Conservation (phyloP, 2,113 vertebrate genomes). For the Oncorhynchus keta region DNA sequence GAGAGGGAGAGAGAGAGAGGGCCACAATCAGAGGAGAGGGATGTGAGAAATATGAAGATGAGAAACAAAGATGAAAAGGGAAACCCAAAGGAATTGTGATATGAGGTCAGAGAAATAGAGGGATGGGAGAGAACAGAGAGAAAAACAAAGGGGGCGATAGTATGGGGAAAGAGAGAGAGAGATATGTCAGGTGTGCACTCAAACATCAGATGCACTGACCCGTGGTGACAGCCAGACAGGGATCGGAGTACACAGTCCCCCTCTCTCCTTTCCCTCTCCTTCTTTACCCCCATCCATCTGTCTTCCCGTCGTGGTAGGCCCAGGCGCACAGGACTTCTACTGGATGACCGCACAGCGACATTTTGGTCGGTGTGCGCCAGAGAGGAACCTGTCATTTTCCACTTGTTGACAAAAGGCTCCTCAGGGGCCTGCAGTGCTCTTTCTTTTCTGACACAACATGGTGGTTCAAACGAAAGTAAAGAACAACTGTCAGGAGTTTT, state of each 20-base stretch:
- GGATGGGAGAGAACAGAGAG: neutral
- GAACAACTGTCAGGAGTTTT: slow-evolving; percentile 6
- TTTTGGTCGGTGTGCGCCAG: slow-evolving; percentile 38
- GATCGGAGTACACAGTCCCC: slow-evolving; percentile 18
- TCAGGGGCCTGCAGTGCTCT: slow-evolving; percentile 5
- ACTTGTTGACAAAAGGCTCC: slow-evolving; percentile 48
- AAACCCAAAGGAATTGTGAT: too few relatives aligned
- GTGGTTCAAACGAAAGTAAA: neutral
- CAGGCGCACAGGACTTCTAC: slow-evolving; percentile 43
- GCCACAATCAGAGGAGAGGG: neutral
- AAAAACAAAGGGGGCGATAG: neutral
- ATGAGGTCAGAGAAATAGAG: neutral
- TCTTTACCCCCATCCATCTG: neutral
- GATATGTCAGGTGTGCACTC: slow-evolving; percentile 46
- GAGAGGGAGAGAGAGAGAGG: neutral
- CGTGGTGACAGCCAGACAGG: slow-evolving; percentile 42
- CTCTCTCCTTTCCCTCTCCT: slow-evolving; percentile 1
- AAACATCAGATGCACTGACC: slow-evolving; percentile 52
- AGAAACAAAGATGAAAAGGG: too few relatives aligned
- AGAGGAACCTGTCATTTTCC: slow-evolving; percentile 61
- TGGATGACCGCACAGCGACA: slow-evolving; percentile 53
- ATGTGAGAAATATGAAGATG: too few relatives aligned
- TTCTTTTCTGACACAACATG: slow-evolving; percentile 4
- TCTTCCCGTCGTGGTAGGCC: neutral
- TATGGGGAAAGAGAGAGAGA: slow-evolving; percentile 8